Percentiles rank a stretch among this genome's conserved stretches.
phyloP scores from a whole-genome alignment of 53 echinoderm and acorn worm species.

The Crossaster papposus region DNA sequence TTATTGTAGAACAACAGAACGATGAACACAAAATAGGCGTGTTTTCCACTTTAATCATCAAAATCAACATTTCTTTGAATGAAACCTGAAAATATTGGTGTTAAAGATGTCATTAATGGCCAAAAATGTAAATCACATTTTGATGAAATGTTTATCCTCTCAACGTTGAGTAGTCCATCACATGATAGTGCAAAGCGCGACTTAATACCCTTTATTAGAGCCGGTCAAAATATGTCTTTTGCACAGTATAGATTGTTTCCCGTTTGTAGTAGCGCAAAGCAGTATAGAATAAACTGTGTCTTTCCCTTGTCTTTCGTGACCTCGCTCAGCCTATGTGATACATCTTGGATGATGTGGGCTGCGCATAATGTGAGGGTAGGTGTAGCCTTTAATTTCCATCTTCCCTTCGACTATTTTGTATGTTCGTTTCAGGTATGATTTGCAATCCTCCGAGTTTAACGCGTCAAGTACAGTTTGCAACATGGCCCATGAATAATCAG shows the following conservation, averaged over 20 bases:
- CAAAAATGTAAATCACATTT: no score
- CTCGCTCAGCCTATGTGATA: slow-evolving; percentile 12
- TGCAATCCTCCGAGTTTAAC: slow-evolving; percentile 49
- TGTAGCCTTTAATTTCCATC: slow-evolving; percentile 33
- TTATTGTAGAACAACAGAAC: no score
- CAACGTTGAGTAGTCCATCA: no score
- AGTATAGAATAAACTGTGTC: slow-evolving; percentile 43
- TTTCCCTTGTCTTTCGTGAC: slow-evolving; percentile 31
- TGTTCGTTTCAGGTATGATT: slow-evolving; percentile 35
- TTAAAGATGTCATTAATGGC: no score
- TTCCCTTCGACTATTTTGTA: background rate
- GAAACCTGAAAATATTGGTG: no score
- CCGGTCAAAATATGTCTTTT: slow-evolving; percentile 33
- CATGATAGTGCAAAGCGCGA: no score
- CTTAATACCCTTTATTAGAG: no score
- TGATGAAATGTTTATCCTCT: no score
- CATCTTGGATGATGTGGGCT: slow-evolving; percentile 61
- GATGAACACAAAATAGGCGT: no score
- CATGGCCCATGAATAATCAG: slow-evolving; percentile 64
- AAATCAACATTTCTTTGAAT: no score
- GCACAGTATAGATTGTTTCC: background rate
- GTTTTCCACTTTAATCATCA: no score
- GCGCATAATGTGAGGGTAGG: slow-evolving; percentile 61
- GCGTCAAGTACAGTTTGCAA: slow-evolving; percentile 47
- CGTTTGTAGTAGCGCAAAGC: slow-evolving; percentile 54